Conservation (phyloP, 2,888 invertebrate species). For the Stenchaetothrips biformis region DNA sequence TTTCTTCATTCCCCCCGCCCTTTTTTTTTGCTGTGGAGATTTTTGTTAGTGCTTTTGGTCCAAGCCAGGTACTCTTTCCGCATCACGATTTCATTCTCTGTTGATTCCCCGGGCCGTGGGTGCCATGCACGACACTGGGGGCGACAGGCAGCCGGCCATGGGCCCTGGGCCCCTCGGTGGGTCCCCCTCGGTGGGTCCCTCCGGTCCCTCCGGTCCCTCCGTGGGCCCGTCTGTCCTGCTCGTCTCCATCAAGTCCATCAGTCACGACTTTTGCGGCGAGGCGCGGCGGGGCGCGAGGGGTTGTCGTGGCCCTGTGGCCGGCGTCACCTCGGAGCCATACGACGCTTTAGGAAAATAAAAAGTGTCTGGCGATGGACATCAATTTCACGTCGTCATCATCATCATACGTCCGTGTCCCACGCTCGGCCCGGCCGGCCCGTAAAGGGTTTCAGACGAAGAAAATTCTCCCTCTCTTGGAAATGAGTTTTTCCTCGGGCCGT, state of each 20-base stretch:
- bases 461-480: background rate
- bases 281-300: background rate
- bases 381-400: constrained; percentile 20
- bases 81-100: no score
- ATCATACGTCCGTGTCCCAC: background rate
- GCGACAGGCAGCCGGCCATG: no score
- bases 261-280: constrained; percentile 15
- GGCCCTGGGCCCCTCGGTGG: no score
- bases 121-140: no score
- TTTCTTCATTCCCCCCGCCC: no score
- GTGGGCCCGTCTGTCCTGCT: no score
- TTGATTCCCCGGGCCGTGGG: no score
- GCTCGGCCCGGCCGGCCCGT: background rate
- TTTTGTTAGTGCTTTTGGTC: no score
- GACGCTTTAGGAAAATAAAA: background rate
- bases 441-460: background rate
- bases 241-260: background rate
- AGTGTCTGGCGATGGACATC: constrained; percentile 14
- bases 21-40: no score
- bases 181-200: no score
- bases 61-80: no score
- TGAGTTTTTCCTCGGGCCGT: background rate
- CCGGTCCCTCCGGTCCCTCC: no score
- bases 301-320: background rate
- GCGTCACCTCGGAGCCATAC: constrained; percentile 11